phyloP scores from a whole-genome alignment of 2,113 vertebrate species.

The Petaurus breviceps region DNA sequence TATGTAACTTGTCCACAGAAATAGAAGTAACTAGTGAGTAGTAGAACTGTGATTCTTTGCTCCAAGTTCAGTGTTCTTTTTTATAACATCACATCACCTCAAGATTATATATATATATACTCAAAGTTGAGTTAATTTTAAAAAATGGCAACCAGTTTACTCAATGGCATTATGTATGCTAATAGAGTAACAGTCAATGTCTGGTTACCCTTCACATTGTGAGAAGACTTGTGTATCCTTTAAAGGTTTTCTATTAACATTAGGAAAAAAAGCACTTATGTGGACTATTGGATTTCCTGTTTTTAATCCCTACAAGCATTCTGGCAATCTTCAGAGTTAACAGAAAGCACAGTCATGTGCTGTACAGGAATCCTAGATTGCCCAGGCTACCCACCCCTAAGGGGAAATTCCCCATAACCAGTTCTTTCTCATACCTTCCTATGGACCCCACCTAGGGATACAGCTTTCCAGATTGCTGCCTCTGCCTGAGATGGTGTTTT shows the following conservation, averaged over 20 bases:
- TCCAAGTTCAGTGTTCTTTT: background rate
- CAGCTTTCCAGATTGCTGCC: background rate
- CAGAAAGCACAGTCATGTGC: constrained; percentile 60
- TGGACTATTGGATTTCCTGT: constrained; percentile 71
- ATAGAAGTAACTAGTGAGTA: background rate
- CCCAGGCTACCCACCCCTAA: constrained; percentile 33
- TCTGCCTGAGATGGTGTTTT: background rate
- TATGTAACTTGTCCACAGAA: background rate
- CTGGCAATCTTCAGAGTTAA: constrained; percentile 63
- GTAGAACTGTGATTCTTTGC: background rate
- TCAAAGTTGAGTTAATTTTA: constrained; percentile 42
- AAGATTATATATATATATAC: constrained; percentile 38
- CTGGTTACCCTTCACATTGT: constrained; percentile 22
- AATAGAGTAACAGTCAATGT: constrained; percentile 12
- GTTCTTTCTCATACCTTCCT: background rate
- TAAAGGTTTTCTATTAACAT: constrained; percentile 49
- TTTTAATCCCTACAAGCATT: constrained; percentile 73
- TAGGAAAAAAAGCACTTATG: constrained; percentile 72
- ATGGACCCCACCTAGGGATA: background rate
- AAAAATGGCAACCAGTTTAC: constrained; percentile 22
- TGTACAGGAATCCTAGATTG: constrained; percentile 39
- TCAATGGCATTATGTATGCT: constrained; percentile 47
- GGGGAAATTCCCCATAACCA: constrained; percentile 37
- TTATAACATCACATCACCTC: background rate
- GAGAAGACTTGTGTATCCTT: constrained; percentile 44